Base-by-base conservation (phyloP, 2,888 invertebrate species). In the Tortricodes alternella region DNA sequence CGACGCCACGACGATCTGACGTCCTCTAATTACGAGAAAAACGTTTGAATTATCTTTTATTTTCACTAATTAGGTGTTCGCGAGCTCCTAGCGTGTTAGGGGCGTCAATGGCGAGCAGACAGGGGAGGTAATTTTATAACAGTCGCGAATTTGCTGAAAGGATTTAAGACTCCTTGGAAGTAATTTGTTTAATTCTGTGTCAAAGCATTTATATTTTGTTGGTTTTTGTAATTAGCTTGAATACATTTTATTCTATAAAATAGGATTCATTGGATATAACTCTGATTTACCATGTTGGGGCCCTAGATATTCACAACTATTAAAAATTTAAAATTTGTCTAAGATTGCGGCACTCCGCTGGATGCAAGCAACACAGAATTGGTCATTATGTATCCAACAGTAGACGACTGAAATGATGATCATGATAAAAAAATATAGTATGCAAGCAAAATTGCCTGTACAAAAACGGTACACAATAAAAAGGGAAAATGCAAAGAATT, bases 11-110 rank as follows among this genome's bases (percentile, higher is more conserved):
- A 32, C 50, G 53, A 55, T 62, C 48, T 55, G 41, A 48, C 51
- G 37, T 48, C 53, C 43, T 58, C 53, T 56, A 84, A 85, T 82
- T 80, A 76, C 73, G 69, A 63, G 68, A 55, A 60, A 62, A 57
- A 57, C 51, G 51, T 51, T 52, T 58, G 46, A 51, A 51, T 58
- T 51, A 58, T 58, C 41, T 41, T 58, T 53, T 51, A 46, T 58
- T 48, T 37, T 43, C 53, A 35, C 46, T 58, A 53, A 58, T 58
- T 58, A 51, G 51, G 37, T 53, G 57, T 46, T 51, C 49, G 41
- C 44, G 48, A 49, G 48, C 41, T 50, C 48, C 38, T 29, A 37
- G 46, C 39, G 50, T 34, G 49, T 46, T 32, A 18, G 44, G 52
- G 53, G 35, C 48, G 56, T 50, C 56, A 56, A 56, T 56, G 37